Conservation (phyloP, 2,888 invertebrate genomes). For the Pseudeuparius sepicola region DNA sequence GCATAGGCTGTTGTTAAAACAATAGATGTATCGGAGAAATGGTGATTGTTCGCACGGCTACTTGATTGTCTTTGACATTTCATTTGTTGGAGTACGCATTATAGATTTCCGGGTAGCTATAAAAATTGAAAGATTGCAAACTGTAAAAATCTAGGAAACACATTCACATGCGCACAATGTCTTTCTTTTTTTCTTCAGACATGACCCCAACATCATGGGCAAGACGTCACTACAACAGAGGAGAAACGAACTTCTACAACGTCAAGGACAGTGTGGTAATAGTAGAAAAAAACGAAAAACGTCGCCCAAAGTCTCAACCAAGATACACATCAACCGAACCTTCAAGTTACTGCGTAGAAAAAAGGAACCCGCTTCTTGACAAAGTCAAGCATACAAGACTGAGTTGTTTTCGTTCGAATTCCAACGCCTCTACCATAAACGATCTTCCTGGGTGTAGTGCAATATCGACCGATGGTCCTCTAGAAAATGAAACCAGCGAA, state of each 20-base stretch:
- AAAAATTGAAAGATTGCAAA: no score
- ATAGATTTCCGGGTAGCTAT: no score
- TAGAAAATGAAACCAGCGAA: background rate
- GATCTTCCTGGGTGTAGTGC: conserved; percentile 28
- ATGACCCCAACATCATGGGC: conserved; percentile 54
- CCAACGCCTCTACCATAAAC: conserved; percentile 43
- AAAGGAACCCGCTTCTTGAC: conserved; percentile 58
- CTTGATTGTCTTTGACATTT: no score
- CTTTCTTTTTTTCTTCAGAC: conserved; percentile 46
- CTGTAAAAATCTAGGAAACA: no score
- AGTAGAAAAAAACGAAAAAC: conserved; percentile 47
- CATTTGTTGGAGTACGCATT: no score
- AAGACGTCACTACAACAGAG: conserved; percentile 50
- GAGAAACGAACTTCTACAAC: conserved; percentile 59
- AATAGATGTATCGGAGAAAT: no score
- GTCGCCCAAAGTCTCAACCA: conserved; percentile 43
- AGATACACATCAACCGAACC: conserved; percentile 33
- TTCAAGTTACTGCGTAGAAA: conserved; percentile 48
- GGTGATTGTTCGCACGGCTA: no score
- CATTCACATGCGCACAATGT: no score
- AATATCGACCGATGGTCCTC: background rate
- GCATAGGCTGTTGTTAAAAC: no score
- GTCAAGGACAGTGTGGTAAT: conserved; percentile 51
- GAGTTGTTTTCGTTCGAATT: conserved; percentile 55
- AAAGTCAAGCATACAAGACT: conserved; percentile 60